Evolutionary conservation across 2,888 invertebrate genomes (phyloP), one percentile per base, ranked within the genome.

Genomic region (Pristionchus entomophagus): DNA sequence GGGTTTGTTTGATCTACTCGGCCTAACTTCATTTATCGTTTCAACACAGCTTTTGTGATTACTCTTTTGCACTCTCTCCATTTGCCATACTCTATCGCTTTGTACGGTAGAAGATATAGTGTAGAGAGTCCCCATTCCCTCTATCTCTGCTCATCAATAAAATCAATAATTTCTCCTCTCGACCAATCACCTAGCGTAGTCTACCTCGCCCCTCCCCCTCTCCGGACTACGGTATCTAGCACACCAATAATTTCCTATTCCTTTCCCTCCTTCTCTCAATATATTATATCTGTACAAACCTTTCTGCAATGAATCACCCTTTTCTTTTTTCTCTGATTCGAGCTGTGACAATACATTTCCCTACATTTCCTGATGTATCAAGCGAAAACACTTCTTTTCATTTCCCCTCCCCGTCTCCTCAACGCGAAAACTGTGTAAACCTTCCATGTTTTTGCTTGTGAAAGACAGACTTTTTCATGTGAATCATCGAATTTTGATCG

Each of bases 241-340:
- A 41, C 38, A 69, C 38, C 69, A 69, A 69, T 69, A 69, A 69
- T 38, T 2, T 69, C 41, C 38, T 32, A 56, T 56, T n/a, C 41
- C 35, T 29, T 0, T 69, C 38, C 38, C 29, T 22, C 38, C n/a
- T 22, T 38, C 38, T n/a, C 69, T 1, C 6, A 19, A 22, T 32
- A 38, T 38, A 69, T 69, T 22, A 69, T 69, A 69, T 69, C 69
- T 69, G 69, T 69, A 69, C 69, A 69, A 38, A 69, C 69, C 69
- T 69, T 69, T 69, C 62, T 45, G 32, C 62, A 69, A 38, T 38
- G 19, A 56, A 69, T n/a, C 69, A 35, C 35, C 8, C 69, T 38
- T 38, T 41, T 38, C n/a, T 69, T 38, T 12, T 38, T 22, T 38
- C 22, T 41, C 22, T 69, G 69, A 69, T 69, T 41, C 69, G 69